Evolutionary conservation across 2,113 vertebrate genomes (phyloP), one percentile per base, ranked within the genome.

Genomic region (Rissa tridactyla): DNA sequence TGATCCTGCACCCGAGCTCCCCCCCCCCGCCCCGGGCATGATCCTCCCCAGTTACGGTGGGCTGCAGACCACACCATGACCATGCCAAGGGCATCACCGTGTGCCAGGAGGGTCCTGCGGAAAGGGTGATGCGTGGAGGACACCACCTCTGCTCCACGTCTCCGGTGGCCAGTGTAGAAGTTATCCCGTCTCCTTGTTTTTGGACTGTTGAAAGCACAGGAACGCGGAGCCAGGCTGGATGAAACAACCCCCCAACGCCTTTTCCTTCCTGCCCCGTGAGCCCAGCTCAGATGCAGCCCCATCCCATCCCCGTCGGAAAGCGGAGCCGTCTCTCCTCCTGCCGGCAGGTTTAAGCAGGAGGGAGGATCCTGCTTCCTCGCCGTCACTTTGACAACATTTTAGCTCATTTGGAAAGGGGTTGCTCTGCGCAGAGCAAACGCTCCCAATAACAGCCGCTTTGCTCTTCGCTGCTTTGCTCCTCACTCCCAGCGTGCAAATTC

Each of bases 71-170:
- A 17, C 52, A 15, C 32, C 44, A 19, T 0, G 1, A 27, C 9
- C 36, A 7, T 2, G 3, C 44, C 42, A 25, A 7, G 27, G 36
- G 10, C 2, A 4, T 61, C 81, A 34, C 47, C 1, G 0, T 2
- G 42, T 19, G n/a, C 77, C 64, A 25, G 68, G 49, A 70, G 44
- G 30, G 18, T 44, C 21, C 55, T 1, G 1, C 54, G 51, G 49
- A 38, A 13, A 15, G 22, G 3, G 2, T 0, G 2, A 29, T 3
- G 6, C 7, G 5, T 9, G 21, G n/a, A 29, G 58, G 26, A 55
- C 34, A 2, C 22, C 1, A 0, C 9, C 8, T 20, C 88, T 11
- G 46, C 65, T 73, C 75, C 27, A 1, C 0, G 0, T 13, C 32
- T 15, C 49, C 0, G 0, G 40, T 20, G 29, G 54, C 42, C 57